A percentile compares a stretch with the other conserved stretches of the same genome.
These are phyloP conservation scores for Neoaliturus tenellus DNA, from an alignment of 2,888 invertebrate genomes.

Conservation along the genomic window DNA sequence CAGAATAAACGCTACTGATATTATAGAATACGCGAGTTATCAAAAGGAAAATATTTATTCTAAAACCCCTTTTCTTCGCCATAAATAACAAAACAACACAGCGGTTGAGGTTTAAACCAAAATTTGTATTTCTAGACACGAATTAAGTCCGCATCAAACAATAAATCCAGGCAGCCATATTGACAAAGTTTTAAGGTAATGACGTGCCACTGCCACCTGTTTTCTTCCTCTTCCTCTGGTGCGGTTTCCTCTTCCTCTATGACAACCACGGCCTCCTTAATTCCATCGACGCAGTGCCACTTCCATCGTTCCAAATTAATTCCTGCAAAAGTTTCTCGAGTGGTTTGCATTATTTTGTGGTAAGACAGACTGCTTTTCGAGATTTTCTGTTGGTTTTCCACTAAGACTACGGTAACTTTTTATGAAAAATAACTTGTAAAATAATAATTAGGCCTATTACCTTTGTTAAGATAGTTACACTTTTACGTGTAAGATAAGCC, in stretches of 20 bases:
- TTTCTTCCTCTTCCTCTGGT: conserved; percentile 29
- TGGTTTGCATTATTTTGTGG: not conserved
- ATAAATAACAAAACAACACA: not conserved
- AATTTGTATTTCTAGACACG: not conserved
- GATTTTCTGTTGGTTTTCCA: too few species aligned
- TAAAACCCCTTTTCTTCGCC: too few species aligned
- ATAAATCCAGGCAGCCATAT: conserved; percentile 48
- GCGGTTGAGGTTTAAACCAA: not conserved
- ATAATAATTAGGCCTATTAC: too few species aligned
- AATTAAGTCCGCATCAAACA: conserved; percentile 37
- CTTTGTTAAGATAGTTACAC: too few species aligned
- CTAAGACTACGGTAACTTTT: too few species aligned
- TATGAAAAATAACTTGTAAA: too few species aligned
- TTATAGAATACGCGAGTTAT: too few species aligned
- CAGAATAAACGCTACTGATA: too few species aligned
- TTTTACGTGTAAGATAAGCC: too few species aligned
- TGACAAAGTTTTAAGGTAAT: conserved; percentile 50
- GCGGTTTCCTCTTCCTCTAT: conserved; percentile 22
- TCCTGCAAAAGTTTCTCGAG: not conserved
- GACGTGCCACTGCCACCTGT: conserved; percentile 46
- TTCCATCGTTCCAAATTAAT: conserved; percentile 11
- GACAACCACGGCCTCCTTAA: not conserved
- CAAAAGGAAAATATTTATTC: too few species aligned
- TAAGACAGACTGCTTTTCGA: not conserved
- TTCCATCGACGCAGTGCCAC: not conserved